Conservation (phyloP, 1,140 invertebrate genomes). For the Brachionus rubens region DNA sequence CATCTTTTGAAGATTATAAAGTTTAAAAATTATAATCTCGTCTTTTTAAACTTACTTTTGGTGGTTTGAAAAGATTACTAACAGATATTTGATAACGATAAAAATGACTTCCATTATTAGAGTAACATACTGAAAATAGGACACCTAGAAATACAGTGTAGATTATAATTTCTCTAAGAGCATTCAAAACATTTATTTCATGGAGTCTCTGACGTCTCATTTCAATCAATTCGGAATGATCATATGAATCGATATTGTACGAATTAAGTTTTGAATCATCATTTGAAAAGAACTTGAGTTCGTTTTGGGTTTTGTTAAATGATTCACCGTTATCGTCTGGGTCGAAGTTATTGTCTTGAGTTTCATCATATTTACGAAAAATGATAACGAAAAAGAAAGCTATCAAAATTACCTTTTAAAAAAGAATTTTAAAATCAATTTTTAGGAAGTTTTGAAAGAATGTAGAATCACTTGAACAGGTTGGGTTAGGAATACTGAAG, state of each 20-base stretch:
- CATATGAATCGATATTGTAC: constrained; percentile 48
- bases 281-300: constrained; percentile 52
- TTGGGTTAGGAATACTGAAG: too few relatives aligned
- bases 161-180: constrained; percentile 61
- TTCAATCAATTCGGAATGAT: constrained; percentile 51
- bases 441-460: background rate
- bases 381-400: constrained; percentile 63
- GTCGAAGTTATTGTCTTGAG: constrained; percentile 61
- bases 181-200: constrained; percentile 61
- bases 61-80: constrained; percentile 56
- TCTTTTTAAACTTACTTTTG: background rate
- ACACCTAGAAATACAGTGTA: constrained; percentile 63
- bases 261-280: constrained; percentile 55
- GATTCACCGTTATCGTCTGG: constrained; percentile 61
- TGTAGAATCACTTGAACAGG: background rate
- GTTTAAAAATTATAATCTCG: constrained; percentile 49
- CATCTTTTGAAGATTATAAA: background rate
- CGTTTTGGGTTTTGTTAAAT: constrained; percentile 49
- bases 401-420: constrained; percentile 56
- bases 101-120: constrained; percentile 58
- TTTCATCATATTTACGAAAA: constrained; percentile 61
- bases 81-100: constrained; percentile 60
- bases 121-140: constrained; percentile 62
- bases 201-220: constrained; percentile 55
- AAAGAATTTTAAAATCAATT: background rate